These are phyloP conservation scores for Caenorhabditis parvicauda DNA, from an alignment of 2,888 invertebrate genomes.

Conservation along the genomic window DNA sequence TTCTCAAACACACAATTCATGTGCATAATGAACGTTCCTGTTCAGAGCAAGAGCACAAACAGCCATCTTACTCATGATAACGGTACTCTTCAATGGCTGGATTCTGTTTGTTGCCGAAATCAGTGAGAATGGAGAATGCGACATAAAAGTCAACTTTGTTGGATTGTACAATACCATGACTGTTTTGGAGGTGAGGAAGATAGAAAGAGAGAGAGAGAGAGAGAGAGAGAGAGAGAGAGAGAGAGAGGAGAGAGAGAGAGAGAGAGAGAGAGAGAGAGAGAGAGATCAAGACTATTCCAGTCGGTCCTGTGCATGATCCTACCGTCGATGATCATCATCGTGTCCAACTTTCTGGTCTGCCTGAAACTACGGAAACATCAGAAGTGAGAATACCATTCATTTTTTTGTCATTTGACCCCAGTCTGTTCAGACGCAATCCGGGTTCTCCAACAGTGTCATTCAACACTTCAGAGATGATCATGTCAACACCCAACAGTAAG, in stretches of 20 bases:
- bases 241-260: too few relatives aligned
- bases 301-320: conserved; percentile 52
- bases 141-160: conserved; percentile 48
- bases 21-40: conserved; percentile 3
- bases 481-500: conserved; percentile 23
- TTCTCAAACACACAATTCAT: too few relatives aligned
- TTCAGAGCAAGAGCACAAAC: conserved; percentile 49
- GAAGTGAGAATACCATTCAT: conserved; percentile 17
- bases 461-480: conserved; percentile 45
- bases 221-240: too few relatives aligned
- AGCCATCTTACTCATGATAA: conserved; percentile 35
- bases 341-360: conserved; percentile 54
- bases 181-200: conserved; percentile 36
- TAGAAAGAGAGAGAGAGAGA: too few relatives aligned
- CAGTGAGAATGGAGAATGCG: conserved; percentile 43
- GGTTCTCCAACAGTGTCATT: conserved; percentile 56
- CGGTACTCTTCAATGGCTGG: conserved; percentile 54
- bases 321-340: conserved; percentile 49
- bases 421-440: conserved; percentile 33
- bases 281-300: conserved; percentile 19
- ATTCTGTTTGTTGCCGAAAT: conserved; percentile 54
- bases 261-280: too few relatives aligned
- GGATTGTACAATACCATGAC: conserved; percentile 47
- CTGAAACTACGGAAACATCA: conserved; percentile 49
- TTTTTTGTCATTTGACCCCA: neutral